Evolutionary conservation across 53 echinoderm and acorn worm genomes (phyloP), one percentile per base, ranked within the genome.

Genomic region (Actinopyga echinites): DNA sequence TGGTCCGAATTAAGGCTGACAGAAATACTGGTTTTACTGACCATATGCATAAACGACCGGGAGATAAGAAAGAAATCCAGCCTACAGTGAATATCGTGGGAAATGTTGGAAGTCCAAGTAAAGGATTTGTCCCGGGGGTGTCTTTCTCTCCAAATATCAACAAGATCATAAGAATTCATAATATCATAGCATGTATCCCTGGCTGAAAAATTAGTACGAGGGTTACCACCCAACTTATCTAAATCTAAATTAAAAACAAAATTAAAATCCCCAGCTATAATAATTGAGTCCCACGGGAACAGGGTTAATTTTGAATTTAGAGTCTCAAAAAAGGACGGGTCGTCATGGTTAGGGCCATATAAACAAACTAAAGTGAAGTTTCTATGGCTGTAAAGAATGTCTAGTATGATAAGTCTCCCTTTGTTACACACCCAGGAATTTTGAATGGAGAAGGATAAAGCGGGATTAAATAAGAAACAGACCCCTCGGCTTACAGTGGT

Each of bases 61-160:
- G 82, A 34, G 12, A 61, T 65, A 31, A 62, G 31, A 29, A 82
- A 82, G 23, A 82, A 82, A 62, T 64, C 82, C 29, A 82, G 42
- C 13, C 65, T 8, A 23, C 64, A 62, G 29, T 56, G 63, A 19
- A 64, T 82, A 37, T 30, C 31, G 4, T 5, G 12, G 21, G n/a
- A 25, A 21, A 44, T 75, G 45, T 52, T 75, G 20, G 75, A 75
- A 13, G 45, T 25, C 53, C 75, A 75, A 49, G 45, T 44, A 52
- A 44, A 75, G 19, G n/a, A 5, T 4, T 75, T 44, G 21, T 38
- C 8, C 30, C 35, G 33, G 35, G 71, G 42, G 35, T 71, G 30
- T 34, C 71, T 31, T 33, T 71, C 71, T 15, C 71, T 0, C 71
- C 71, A 71, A 15, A 71, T 38, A 71, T 71, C 71, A 35, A 71